These are phyloP conservation scores for Octodonta nipae DNA, from an alignment of 2,888 invertebrate species.

Conservation along the genomic window DNA sequence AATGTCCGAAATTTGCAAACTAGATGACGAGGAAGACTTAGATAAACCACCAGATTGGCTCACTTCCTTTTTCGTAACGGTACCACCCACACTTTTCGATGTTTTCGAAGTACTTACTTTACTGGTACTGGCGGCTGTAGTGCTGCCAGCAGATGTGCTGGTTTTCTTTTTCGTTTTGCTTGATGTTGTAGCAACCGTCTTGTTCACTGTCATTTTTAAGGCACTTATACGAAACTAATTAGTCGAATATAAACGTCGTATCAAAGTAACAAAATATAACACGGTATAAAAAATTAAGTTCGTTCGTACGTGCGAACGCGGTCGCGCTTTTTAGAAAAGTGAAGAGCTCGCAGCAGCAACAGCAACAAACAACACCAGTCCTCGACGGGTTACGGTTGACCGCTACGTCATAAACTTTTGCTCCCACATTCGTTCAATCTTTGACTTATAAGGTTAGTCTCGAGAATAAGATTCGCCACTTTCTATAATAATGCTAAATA, in stretches of 20 bases:
- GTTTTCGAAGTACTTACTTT: constrained; percentile 19
- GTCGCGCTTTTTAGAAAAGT: too few species aligned
- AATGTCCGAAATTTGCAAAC: constrained; percentile 32
- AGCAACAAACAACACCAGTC: too few species aligned
- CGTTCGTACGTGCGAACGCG: constrained; percentile 2
- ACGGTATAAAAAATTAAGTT: not conserved
- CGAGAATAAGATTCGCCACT: too few species aligned
- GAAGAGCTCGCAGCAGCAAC: too few species aligned
- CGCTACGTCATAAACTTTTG: too few species aligned
- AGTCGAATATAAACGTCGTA: too few species aligned
- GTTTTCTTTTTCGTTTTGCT: constrained; percentile 23
- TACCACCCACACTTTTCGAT: constrained; percentile 17
- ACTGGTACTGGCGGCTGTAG: constrained; percentile 10
- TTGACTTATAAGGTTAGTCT: too few species aligned
- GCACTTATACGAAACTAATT: constrained; percentile 7
- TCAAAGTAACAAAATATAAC: not conserved
- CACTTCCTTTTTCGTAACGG: constrained; percentile 13
- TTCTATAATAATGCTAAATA: too few species aligned
- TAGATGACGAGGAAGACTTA: constrained; percentile 31
- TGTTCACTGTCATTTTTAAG: constrained; percentile 29
- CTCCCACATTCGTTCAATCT: too few species aligned
- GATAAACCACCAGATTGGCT: constrained; percentile 21
- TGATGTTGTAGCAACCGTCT: constrained; percentile 20
- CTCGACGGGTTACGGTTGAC: too few species aligned
- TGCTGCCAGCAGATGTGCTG: constrained; percentile 11